A percentile compares a stretch with the other conserved stretches of the same genome.
Conservation (phyloP, 2,113 vertebrate species). For the Gallinago paraguaiae region DNA sequence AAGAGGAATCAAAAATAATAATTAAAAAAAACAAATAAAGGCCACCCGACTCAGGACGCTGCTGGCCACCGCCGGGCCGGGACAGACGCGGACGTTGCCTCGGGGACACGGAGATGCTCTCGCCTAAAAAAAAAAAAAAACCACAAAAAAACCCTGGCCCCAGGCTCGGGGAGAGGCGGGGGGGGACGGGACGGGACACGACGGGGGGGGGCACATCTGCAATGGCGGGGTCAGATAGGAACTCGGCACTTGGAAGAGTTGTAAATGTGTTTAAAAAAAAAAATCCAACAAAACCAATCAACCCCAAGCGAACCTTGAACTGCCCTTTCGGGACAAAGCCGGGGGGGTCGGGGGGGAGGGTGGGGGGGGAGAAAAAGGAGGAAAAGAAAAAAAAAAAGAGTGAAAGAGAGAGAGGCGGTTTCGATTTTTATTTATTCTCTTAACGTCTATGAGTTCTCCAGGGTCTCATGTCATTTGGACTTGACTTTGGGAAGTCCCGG, state of each 20-base stretch:
- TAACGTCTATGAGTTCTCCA: conserved; percentile 86
- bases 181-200: background rate
- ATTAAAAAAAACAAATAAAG: too few relatives aligned
- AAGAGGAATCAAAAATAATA: too few relatives aligned
- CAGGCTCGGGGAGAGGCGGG: background rate
- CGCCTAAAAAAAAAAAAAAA: conserved; percentile 1
- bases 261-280: conserved; percentile 82
- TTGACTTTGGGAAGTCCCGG: conserved; percentile 77
- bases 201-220: background rate
- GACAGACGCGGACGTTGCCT: conserved; percentile 45
- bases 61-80: conserved; percentile 39
- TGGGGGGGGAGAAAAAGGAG: background rate
- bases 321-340: conserved; percentile 76
- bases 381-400: conserved; percentile 12
- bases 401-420: conserved; percentile 58
- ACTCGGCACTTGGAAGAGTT: conserved; percentile 87
- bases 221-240: conserved; percentile 74
- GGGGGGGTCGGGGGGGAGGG: background rate
- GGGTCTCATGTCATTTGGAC: conserved; percentile 81
- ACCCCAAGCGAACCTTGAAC: conserved; percentile 76
- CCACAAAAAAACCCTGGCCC: background rate
- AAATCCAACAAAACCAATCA: background rate
- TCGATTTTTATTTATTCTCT: conserved; percentile 92
- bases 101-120: conserved; percentile 50
- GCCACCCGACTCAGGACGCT: conserved; percentile 31